These are phyloP conservation scores for Origma solitaria DNA, from an alignment of 2,113 vertebrate genomes.

Conservation along the genomic window DNA sequence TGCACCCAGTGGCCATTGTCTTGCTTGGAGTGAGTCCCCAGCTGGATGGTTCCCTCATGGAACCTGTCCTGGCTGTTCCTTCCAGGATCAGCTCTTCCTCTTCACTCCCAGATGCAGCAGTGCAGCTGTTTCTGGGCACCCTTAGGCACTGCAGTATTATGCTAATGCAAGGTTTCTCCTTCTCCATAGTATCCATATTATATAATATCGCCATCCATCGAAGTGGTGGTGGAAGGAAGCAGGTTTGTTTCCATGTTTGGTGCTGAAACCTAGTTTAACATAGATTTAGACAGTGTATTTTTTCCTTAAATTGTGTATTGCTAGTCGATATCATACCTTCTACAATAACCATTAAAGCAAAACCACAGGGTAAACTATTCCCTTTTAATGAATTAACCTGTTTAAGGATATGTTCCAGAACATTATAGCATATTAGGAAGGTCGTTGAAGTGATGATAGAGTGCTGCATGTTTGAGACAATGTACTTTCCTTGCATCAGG, in stretches of 20 bases:
- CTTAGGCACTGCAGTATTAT: neutral
- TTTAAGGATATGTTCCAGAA: conserved; percentile 14
- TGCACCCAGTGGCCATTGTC: neutral
- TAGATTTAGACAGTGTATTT: neutral
- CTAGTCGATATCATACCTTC: neutral
- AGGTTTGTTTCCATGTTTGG: neutral
- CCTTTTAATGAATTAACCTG: neutral
- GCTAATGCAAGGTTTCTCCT: neutral
- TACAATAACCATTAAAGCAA: neutral
- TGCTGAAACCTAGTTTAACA: neutral
- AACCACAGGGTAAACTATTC: neutral
- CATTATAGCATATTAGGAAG: neutral
- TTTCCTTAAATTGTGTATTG: neutral
- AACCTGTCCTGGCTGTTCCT: neutral
- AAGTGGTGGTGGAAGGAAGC: neutral
- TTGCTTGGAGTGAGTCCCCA: neutral
- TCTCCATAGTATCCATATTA: neutral
- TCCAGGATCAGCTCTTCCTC: neutral
- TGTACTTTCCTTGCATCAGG: neutral
- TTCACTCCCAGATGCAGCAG: neutral
- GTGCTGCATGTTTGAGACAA: neutral
- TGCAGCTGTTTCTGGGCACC: neutral
- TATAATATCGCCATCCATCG: neutral
- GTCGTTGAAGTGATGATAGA: neutral
- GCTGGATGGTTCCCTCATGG: neutral